These are phyloP conservation scores for Lepus timidus DNA, from an alignment of 2,113 vertebrate genomes.

Conservation along the genomic window DNA sequence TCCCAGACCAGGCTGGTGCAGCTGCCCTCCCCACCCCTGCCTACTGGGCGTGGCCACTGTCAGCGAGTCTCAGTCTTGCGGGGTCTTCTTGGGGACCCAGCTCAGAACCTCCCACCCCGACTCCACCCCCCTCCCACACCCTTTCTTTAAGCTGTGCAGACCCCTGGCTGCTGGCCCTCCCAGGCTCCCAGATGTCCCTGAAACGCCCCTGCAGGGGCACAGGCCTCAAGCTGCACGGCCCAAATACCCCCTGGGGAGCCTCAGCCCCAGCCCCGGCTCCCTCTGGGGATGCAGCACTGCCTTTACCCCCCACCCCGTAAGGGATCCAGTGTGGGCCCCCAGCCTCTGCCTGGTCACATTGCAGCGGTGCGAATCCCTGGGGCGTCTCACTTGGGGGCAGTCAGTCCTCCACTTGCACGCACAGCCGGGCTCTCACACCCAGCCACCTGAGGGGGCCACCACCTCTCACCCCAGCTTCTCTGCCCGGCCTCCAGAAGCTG, in stretches of 20 bases:
- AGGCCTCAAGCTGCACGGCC: not conserved
- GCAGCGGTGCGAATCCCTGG: not conserved
- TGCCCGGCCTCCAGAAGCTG: not conserved
- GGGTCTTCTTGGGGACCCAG: not conserved
- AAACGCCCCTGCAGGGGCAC: not conserved
- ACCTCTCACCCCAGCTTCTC: not conserved
- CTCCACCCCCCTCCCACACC: not conserved
- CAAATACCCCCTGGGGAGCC: not conserved
- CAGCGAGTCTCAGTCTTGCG: not conserved
- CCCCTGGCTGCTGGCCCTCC: not conserved
- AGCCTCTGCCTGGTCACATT: not conserved
- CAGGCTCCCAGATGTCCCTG: not conserved
- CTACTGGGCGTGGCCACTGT: not conserved
- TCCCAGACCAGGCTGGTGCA: not conserved
- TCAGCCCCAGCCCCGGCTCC: too few relatives aligned
- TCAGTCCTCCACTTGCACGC: not conserved
- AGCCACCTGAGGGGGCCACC: not conserved
- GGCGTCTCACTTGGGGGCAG: not conserved
- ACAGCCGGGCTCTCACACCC: not conserved
- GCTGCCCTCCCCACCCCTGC: not conserved
- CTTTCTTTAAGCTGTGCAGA: not conserved
- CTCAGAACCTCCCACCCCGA: not conserved
- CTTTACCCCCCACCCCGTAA: not conserved
- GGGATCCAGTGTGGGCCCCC: not conserved
- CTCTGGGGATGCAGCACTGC: not conserved